These are phyloP conservation scores for Calonectris borealis DNA, from an alignment of 2,113 vertebrate species.

Conservation along the genomic window DNA sequence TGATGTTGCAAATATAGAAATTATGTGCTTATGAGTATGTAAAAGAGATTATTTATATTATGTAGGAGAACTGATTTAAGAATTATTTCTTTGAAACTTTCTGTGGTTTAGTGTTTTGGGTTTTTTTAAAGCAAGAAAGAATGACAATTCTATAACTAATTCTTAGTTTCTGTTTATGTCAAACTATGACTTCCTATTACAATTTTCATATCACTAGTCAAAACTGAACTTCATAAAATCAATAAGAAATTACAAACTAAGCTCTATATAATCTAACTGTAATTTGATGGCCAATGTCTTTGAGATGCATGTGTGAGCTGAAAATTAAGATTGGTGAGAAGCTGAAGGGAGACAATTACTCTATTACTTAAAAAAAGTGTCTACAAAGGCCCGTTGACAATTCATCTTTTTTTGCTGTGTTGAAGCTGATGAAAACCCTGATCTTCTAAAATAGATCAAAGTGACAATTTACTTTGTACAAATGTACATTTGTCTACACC, in stretches of 20 bases:
- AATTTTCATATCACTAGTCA: not conserved
- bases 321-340: not conserved
- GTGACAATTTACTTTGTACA: not conserved
- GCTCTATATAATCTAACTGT: not conserved
- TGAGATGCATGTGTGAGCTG: not conserved
- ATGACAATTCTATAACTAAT: not conserved
- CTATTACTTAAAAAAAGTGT: not conserved
- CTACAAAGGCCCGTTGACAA: accelerated
- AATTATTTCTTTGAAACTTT: not conserved
- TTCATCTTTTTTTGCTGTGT: not conserved
- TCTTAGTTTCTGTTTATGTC: not conserved
- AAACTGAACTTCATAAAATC: not conserved
- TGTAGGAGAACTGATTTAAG: not conserved
- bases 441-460: not conserved
- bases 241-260: not conserved
- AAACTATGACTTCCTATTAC: not conserved
- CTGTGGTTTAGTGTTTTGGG: too few relatives aligned
- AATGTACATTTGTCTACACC: not conserved
- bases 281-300: not conserved
- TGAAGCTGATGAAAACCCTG: not conserved
- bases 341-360: not conserved
- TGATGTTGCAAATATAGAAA: not conserved
- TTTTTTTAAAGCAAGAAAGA: not conserved
- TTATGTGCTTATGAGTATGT: not conserved
- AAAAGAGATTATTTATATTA: not conserved